Percentiles rank a stretch among this genome's conserved stretches.
Evolutionary conservation across 1,140 invertebrate genomes (phyloP).

Genomic region (Physella acuta): DNA sequence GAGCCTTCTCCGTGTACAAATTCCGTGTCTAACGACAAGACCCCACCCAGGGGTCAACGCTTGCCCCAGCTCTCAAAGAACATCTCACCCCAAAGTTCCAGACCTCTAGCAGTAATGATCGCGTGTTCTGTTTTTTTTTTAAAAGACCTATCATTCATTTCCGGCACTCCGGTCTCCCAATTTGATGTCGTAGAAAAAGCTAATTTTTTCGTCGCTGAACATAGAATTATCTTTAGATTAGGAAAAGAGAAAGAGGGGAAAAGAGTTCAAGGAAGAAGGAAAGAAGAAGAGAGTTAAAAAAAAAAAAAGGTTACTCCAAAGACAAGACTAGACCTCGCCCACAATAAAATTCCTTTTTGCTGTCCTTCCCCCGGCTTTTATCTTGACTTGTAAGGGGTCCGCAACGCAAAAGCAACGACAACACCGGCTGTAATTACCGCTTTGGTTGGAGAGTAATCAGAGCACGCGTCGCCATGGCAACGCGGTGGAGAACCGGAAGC

Average conservation of each 20-base stretch:
- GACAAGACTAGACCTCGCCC: neutral
- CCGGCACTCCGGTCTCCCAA: neutral
- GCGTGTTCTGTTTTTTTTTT: too few relatives aligned
- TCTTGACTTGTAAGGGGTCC: conserved; percentile 5
- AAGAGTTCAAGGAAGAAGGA: too few relatives aligned
- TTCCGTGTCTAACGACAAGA: too few relatives aligned
- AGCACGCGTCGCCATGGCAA: conserved; percentile 24
- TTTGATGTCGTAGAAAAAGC: neutral
- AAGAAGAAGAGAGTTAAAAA: neutral
- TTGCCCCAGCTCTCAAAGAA: too few relatives aligned
- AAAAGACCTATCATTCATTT: neutral
- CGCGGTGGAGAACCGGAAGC: conserved; percentile 19
- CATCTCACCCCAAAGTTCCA: too few relatives aligned
- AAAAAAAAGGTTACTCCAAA: neutral
- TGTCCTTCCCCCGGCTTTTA: neutral
- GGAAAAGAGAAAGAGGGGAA: neutral
- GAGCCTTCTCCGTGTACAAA: too few relatives aligned
- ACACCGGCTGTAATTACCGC: conserved; percentile 21
- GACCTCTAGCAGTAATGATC: too few relatives aligned
- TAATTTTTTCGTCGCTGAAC: neutral
- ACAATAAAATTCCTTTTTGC: neutral
- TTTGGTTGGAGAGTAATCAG: conserved; percentile 24
- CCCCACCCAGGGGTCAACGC: too few relatives aligned
- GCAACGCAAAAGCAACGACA: conserved; percentile 13
- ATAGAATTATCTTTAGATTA: neutral